Base-by-base conservation (phyloP, 2,888 invertebrate genomes). In the Scaptomyza cyrtandrae region DNA sequence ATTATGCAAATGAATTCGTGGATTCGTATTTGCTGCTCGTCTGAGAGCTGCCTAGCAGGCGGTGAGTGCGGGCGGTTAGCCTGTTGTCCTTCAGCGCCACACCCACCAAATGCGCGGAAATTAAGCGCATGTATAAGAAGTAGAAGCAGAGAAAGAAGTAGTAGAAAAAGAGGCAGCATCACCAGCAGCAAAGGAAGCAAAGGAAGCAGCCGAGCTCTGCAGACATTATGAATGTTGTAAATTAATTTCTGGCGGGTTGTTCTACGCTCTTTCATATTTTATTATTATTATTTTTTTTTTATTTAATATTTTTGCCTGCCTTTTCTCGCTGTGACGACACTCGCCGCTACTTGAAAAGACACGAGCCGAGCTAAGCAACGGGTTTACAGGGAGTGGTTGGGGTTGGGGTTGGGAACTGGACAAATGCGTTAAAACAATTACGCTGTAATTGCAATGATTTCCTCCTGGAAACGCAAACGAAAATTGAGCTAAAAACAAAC, bases 1-100 rank as follows among this genome's bases (percentile, higher is more conserved):
- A 91, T 91, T 91, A 91, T 91, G 90, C 90, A 91, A 91, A 91
- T 91, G 90, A 90, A 90, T 90, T 89, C 89, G 85, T 69, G 77
- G 65, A 80, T 76, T 87, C 83, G 87, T 59, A 85, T 80, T 82
- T 86, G 81, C 79, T 60, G 67, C 35, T 66, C 53, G 77, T 67
- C 69, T 52, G 75, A 39, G 39, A 57, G 35, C 16, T 68, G 78
- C 75, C 61, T 56, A 61, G 50, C 39, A 31, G 39, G 46, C 11
- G 29, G 46, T 16, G 16, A 10, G 41, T 14, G 45, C 24, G 37
- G 37, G 24, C 37, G 52, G 52, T n/a, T 35, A 27, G 63, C 52
- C 53, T 49, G 75, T 63, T 77, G 72, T 85, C 87, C 82, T 87
- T 82, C 72, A 78, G 72, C 79, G 74, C 67, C 77, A 82, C 86